Evolutionary conservation across 2,888 invertebrate genomes (phyloP), one percentile per base, ranked within the genome.

Genomic region (Acanthosoma haemorrhoidale): DNA sequence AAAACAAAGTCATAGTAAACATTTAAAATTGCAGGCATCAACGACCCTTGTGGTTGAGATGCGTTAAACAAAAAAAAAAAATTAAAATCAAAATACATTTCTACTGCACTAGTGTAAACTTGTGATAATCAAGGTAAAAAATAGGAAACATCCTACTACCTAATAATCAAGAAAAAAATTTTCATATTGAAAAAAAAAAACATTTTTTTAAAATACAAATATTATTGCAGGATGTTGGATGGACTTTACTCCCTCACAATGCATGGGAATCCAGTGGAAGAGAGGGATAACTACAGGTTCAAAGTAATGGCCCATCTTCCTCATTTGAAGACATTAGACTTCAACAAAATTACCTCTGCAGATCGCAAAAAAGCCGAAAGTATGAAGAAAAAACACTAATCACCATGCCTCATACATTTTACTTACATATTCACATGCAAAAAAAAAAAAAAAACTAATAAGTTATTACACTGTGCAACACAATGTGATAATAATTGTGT

Each of bases 221-320:
- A 29, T 51, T 16, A 68, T 70, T 67, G 8, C 51, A 75, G 73
- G 51, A 68, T 69, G 29, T 70, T 77, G 15, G 72, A 73, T n/a
- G 73, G 74, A 4, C 73, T 77, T 13, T 76, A 75, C 73, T 76
- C 74, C 41, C 71, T 77, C 15, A 77, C 77, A 2, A 72, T 77
- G 8, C 77, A 77, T 63, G 77, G 77, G 2, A 77, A 77, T 70
- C 77, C 77, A n/a, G 72, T 82, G 31, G 81, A 81, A 71, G 79
- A 75, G 38, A 67, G 75, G 4, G 72, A 73, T 25, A 73, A 74
- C 51, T 78, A 77, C 67, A 71, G 76, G 38, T 68, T 39, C 25
- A 70, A 68, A 57, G 73, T 78, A 6, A 69, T 78, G 6, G 64
- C 67, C 8, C 36, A 69, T 15, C 71, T 78, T 15, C 75, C 76